Percentiles rank a stretch among this genome's conserved stretches.
phyloP scores from a whole-genome alignment of 2,888 invertebrate species.

The Plebejus anna region DNA sequence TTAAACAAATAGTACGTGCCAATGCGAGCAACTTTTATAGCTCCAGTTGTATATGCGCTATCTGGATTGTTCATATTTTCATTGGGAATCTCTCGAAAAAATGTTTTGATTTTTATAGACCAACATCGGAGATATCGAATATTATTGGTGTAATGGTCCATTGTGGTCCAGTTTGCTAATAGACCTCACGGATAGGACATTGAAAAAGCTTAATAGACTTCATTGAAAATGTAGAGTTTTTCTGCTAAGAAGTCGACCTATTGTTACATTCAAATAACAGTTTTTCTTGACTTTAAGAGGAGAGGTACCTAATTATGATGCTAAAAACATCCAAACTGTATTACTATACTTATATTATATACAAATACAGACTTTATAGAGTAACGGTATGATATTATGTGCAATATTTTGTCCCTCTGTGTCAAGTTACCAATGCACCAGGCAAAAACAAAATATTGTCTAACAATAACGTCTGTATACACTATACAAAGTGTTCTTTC shows the following conservation, averaged over 20 bases:
- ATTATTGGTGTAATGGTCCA: not conserved
- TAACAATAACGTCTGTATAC: no score
- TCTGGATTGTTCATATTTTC: slow-evolving; percentile 14
- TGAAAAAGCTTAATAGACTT: not conserved
- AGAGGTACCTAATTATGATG: no score
- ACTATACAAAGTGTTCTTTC: no score
- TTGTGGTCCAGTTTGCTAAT: not conserved
- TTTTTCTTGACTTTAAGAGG: no score
- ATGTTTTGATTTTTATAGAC: not conserved
- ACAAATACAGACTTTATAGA: no score
- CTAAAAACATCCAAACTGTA: no score
- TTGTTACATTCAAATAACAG: not conserved
- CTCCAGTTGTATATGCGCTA: not conserved
- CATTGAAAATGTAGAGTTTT: not conserved
- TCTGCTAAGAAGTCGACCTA: not conserved
- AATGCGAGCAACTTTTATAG: slow-evolving; percentile 23
- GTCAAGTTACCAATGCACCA: no score
- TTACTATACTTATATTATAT: no score
- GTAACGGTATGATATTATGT: no score
- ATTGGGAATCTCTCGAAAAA: not conserved
- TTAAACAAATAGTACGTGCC: slow-evolving; percentile 40
- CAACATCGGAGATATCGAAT: not conserved
- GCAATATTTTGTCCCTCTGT: no score
- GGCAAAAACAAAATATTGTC: no score
- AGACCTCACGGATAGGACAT: not conserved